Conservation (phyloP, 1,140 invertebrate genomes). For the Homarus americanus region DNA sequence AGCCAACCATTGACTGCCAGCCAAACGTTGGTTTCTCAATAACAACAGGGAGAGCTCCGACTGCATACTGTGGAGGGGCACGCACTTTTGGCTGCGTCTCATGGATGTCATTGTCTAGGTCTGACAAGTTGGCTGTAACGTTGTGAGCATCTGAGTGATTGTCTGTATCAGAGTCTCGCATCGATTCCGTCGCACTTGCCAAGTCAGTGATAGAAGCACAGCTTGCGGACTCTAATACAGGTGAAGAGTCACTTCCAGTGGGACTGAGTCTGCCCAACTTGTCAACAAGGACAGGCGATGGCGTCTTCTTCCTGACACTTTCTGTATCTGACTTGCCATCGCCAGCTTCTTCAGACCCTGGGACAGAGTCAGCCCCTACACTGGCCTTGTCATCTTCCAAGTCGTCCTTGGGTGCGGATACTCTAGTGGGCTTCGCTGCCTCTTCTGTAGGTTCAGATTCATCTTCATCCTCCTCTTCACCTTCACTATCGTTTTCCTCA, state of each 20-base stretch:
- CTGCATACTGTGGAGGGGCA: conserved; percentile 50
- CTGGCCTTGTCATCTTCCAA: conserved; percentile 72
- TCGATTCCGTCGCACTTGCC: conserved; percentile 74
- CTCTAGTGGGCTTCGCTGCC: conserved; percentile 31
- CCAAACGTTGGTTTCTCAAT: conserved; percentile 73
- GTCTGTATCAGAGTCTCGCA: conserved; percentile 75
- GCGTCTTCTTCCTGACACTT: conserved; percentile 73
- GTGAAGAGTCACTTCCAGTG: conserved; percentile 66
- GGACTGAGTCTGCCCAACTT: conserved; percentile 70
- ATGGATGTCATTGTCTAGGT: conserved; percentile 68
- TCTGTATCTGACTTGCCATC: conserved; percentile 74
- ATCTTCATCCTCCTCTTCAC: conserved; percentile 7
- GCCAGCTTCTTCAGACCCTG: conserved; percentile 65
- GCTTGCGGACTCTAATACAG: conserved; percentile 68
- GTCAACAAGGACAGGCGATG: conserved; percentile 61
- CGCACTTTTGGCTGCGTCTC: conserved; percentile 50
- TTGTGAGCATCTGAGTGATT: conserved; percentile 72
- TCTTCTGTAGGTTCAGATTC: conserved; percentile 15
- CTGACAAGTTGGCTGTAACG: conserved; percentile 67
- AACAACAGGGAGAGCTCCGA: conserved; percentile 68
- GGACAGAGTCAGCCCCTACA: conserved; percentile 64
- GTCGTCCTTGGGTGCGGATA: conserved; percentile 43
- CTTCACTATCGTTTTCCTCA: conserved; percentile 16
- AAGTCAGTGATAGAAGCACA: conserved; percentile 73
- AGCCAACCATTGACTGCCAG: conserved; percentile 72